These are phyloP conservation scores for Gallinago media DNA, from an alignment of 2,113 vertebrate species.

Conservation along the genomic window DNA sequence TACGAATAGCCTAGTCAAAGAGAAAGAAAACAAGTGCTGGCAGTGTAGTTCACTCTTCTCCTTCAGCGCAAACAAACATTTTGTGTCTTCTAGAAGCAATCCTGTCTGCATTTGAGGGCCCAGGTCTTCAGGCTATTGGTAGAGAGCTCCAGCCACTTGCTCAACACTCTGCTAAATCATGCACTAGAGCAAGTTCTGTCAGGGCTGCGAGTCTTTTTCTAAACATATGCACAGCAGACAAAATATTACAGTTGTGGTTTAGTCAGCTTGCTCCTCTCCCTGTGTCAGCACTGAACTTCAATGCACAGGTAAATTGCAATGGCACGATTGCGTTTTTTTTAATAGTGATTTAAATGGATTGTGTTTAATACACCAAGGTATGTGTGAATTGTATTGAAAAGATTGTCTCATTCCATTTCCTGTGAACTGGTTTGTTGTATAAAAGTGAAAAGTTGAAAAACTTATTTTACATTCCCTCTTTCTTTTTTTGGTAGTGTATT, in stretches of 20 bases:
- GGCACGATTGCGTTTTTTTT: background rate
- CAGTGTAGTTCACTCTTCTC: background rate
- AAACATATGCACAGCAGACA: background rate
- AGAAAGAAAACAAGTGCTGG: background rate
- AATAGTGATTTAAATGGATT: background rate
- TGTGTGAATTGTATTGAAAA: background rate
- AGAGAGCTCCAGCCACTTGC: background rate
- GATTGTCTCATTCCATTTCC: background rate
- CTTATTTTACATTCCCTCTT: background rate
- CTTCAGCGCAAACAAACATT: background rate
- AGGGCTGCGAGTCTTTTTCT: background rate
- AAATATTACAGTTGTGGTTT: background rate
- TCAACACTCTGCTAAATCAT: fast-evolving
- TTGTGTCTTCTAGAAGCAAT: background rate
- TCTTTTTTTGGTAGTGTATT: background rate
- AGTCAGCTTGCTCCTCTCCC: background rate
- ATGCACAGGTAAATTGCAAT: background rate
- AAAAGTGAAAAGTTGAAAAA: background rate
- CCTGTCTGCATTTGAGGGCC: background rate
- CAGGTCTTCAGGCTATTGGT: background rate
- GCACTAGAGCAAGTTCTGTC: background rate
- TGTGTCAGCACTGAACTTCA: fast-evolving
- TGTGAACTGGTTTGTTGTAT: background rate
- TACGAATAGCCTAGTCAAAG: background rate
- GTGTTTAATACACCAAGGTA: background rate